A percentile compares a stretch with the other conserved stretches of the same genome.
phyloP scores from a whole-genome alignment of 1,140 invertebrate species.

The Trichoplusia ni region DNA sequence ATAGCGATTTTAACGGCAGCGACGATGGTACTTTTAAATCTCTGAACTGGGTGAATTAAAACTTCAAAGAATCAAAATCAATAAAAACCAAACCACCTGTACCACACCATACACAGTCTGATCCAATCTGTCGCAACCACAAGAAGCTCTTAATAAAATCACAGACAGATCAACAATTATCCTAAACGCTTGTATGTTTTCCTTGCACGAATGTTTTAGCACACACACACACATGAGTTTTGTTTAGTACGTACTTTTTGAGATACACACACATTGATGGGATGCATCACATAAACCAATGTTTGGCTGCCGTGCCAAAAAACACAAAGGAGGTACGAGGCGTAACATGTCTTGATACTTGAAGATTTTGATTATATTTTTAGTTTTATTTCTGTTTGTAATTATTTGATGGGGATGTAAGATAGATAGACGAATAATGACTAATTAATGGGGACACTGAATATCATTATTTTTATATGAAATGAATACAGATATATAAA shows the following conservation, averaged over 20 bases:
- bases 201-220: slow-evolving; percentile 43
- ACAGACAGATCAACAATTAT: slow-evolving; percentile 21
- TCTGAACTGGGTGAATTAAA: no score
- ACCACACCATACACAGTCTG: not conserved
- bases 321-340: slow-evolving; percentile 60
- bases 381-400: not conserved
- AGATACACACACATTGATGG: slow-evolving; percentile 32
- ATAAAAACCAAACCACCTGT: not conserved
- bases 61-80: not conserved
- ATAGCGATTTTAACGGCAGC: no score
- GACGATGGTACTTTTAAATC: no score
- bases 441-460: no score
- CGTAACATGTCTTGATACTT: slow-evolving; percentile 57
- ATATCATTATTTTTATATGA: no score
- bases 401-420: no score
- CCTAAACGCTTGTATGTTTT: slow-evolving; percentile 51
- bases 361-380: not conserved
- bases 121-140: not conserved
- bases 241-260: slow-evolving; percentile 40
- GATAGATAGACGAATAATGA: no score
- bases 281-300: slow-evolving; percentile 71
- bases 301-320: slow-evolving; percentile 76
- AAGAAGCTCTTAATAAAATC: slow-evolving; percentile 11
- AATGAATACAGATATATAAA: no score
- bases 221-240: slow-evolving; percentile 15